Conservation (phyloP, 2,797 vertebrate species). For the Cossypha polioptera region DNA sequence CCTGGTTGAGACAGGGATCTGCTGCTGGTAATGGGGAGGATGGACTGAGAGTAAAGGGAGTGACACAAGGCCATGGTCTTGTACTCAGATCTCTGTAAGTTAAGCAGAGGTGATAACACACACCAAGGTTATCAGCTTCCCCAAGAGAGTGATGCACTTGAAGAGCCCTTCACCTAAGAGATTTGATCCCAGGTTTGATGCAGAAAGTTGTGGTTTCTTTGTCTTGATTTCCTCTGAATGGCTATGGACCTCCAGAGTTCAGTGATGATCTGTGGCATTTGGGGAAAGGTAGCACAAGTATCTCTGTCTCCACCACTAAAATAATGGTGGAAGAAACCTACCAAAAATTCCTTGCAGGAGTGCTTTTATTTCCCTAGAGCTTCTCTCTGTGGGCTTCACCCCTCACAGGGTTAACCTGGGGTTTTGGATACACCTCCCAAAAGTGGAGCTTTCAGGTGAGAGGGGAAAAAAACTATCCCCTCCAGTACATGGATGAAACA, state of each 20-base stretch:
- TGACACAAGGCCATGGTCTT: not conserved
- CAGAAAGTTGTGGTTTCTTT: not conserved
- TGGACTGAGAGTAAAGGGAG: not conserved
- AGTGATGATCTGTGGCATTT: not conserved
- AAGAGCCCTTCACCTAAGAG: not conserved
- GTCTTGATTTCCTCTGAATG: not conserved
- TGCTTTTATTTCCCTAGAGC: accelerated
- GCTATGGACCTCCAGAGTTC: not conserved
- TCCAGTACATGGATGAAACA: not conserved
- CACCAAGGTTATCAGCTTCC: not conserved
- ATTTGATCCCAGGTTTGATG: not conserved
- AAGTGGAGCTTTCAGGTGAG: not conserved
- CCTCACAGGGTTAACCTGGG: not conserved
- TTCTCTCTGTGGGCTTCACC: not conserved
- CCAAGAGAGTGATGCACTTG: not conserved
- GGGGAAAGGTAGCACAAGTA: not conserved
- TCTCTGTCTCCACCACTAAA: not conserved
- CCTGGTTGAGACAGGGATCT: not conserved
- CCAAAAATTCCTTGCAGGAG: not conserved
- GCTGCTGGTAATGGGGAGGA: not conserved
- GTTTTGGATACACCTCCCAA: not conserved
- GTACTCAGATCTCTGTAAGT: not conserved
- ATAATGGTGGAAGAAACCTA: not conserved
- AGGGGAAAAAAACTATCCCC: not conserved
- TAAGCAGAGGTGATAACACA: not conserved